Conservation (phyloP, 2,888 invertebrate species). For the Dryococelus australis region DNA sequence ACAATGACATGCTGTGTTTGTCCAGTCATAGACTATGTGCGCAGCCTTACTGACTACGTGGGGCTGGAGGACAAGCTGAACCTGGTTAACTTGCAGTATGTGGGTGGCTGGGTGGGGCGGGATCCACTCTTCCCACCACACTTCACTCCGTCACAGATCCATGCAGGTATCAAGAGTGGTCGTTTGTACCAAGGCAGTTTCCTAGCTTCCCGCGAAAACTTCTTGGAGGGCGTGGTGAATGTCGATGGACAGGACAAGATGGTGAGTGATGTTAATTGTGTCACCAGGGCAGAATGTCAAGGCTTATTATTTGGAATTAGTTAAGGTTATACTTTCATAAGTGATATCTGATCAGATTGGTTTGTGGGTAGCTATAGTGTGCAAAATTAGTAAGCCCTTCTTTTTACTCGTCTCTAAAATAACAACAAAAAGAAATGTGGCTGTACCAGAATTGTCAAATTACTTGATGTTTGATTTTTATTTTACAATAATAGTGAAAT, state of each 20-base stretch:
- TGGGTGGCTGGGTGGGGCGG: conserved; percentile 55
- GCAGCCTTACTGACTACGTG: conserved; percentile 70
- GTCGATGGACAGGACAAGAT: conserved; percentile 81
- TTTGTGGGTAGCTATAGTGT: too few relatives aligned
- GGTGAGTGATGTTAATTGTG: conserved; percentile 61
- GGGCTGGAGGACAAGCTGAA: conserved; percentile 84
- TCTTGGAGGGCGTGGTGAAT: conserved; percentile 87
- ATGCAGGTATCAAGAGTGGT: conserved; percentile 80
- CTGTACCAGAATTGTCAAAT: too few relatives aligned
- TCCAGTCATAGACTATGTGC: conserved; percentile 78
- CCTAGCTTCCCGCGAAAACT: conserved; percentile 90
- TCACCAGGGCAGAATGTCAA: not conserved
- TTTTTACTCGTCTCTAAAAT: too few relatives aligned
- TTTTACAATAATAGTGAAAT: too few relatives aligned
- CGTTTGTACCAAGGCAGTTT: conserved; percentile 80
- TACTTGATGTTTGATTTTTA: too few relatives aligned
- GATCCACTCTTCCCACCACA: conserved; percentile 86
- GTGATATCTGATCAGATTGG: too few relatives aligned
- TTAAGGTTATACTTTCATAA: too few relatives aligned
- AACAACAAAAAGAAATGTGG: too few relatives aligned
- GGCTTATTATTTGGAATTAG: too few relatives aligned
- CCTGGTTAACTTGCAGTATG: conserved; percentile 32
- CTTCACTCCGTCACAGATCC: conserved; percentile 77
- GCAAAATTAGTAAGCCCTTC: too few relatives aligned
- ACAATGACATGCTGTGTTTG: not conserved